These are phyloP conservation scores for Hexactinellida sp. DNA, from an alignment of 37 sponge, comb jelly and placozoan genomes.

Conservation along the genomic window DNA sequence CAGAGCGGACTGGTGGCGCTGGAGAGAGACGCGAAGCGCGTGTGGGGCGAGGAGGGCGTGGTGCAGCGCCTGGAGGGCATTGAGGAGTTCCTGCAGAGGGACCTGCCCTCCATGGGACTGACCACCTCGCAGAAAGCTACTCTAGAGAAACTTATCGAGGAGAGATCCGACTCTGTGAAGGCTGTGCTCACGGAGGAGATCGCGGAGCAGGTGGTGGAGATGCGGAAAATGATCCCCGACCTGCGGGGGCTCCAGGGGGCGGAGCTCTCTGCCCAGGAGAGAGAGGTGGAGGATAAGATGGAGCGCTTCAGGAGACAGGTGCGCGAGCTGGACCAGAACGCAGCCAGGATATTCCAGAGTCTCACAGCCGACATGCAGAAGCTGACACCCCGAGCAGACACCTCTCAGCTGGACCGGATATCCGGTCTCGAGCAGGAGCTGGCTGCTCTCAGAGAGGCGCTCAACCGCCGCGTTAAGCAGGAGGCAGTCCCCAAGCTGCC, in stretches of 20 bases:
- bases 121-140: constrained; percentile 5
- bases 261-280: not conserved
- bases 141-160: not conserved
- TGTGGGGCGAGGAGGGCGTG: not conserved
- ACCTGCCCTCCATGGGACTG: not conserved
- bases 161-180: not conserved
- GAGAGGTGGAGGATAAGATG: not conserved
- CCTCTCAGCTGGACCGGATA: not conserved
- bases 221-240: constrained; percentile 4
- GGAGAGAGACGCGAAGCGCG: not conserved
- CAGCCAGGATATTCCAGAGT: constrained; percentile 7
- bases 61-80: not conserved
- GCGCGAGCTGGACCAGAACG: not conserved
- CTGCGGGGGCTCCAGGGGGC: not conserved
- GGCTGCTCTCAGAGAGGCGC: not conserved
- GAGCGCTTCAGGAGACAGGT: not conserved
- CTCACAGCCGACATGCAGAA: constrained; percentile 1
- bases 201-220: not conserved
- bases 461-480: not conserved
- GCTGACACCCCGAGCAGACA: not conserved
- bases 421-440: not conserved
- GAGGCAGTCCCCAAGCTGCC: not conserved
- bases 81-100: not conserved
- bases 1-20: not conserved
- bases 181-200: not conserved